phyloP scores from a whole-genome alignment of 2,888 invertebrate genomes.

The Drosophila mercatorum region DNA sequence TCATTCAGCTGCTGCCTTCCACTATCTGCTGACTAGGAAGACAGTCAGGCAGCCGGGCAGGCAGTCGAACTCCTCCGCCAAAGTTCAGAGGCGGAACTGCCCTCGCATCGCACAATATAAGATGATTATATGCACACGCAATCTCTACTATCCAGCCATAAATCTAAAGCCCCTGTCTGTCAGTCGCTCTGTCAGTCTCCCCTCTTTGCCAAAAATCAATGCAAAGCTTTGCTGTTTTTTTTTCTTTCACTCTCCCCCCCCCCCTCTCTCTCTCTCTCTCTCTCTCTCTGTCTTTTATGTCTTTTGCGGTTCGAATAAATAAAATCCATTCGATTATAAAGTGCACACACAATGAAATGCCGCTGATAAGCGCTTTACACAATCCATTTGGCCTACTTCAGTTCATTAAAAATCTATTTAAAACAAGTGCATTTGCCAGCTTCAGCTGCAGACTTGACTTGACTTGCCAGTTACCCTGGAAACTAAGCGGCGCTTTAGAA shows the following conservation, averaged over 20 bases:
- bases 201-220: slow-evolving; percentile 65
- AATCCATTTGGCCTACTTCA: slow-evolving; percentile 74
- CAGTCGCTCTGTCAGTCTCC: slow-evolving; percentile 24
- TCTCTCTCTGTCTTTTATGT: slow-evolving; percentile 27
- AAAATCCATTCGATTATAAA: slow-evolving; percentile 76
- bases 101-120: slow-evolving; percentile 41
- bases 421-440: slow-evolving; percentile 24
- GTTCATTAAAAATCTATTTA: slow-evolving; percentile 79
- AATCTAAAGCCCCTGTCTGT: slow-evolving; percentile 56
- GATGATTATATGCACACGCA: slow-evolving; percentile 75
- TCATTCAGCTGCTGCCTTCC: slow-evolving; percentile 24
- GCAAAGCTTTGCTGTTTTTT: slow-evolving; percentile 40
- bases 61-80: slow-evolving; percentile 49
- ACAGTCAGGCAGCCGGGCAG: background rate
- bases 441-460: background rate
- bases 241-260: background rate
- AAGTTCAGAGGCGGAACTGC: slow-evolving; percentile 62
- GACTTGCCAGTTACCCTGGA: slow-evolving; percentile 14
- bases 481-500: background rate
- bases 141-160: slow-evolving; percentile 63
- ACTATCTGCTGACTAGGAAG: slow-evolving; percentile 13
- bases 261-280: slow-evolving; percentile 17
- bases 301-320: slow-evolving; percentile 66
- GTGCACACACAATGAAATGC: slow-evolving; percentile 68
- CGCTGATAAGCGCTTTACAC: slow-evolving; percentile 64